phyloP scores from a whole-genome alignment of 2,113 vertebrate species.

The Perca flavescens region DNA sequence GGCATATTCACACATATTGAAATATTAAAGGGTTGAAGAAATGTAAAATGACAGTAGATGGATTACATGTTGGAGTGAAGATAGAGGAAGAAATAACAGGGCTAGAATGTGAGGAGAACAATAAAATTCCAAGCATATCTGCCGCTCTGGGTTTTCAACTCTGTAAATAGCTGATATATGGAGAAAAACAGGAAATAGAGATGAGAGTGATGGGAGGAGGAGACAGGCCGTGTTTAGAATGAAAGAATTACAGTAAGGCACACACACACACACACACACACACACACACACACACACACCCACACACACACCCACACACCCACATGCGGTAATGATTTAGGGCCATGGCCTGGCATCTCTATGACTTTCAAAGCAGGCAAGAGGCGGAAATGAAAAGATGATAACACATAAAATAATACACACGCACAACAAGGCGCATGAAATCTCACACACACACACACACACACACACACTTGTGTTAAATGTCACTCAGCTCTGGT shows the following conservation, averaged over 20 bases:
- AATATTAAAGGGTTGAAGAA: no score
- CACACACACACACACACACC: not conserved
- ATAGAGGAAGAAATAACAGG: conserved; percentile 20
- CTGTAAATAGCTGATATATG: conserved; percentile 68
- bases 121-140: conserved; percentile 52
- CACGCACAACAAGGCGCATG: conserved; percentile 37
- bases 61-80: not conserved
- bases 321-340: conserved; percentile 53
- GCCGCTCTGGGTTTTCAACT: conserved; percentile 41
- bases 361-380: conserved; percentile 70
- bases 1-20: no score
- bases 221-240: conserved; percentile 53
- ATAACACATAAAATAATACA: conserved; percentile 65
- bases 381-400: conserved; percentile 74
- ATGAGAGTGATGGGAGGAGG: conserved; percentile 62
- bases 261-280: not conserved
- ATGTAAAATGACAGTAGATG: no score
- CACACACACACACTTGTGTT: conserved; percentile 44
- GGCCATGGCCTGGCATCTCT: conserved; percentile 44
- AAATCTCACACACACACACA: not conserved
- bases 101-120: conserved; percentile 46
- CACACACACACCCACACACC: conserved; percentile 26
- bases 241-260: conserved; percentile 56
- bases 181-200: conserved; percentile 72
- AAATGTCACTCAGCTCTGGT: conserved; percentile 70